Percentiles rank a stretch among this genome's conserved stretches.
Conservation (phyloP, 2,797 vertebrate genomes). For the Ptychadena robeensis region DNA sequence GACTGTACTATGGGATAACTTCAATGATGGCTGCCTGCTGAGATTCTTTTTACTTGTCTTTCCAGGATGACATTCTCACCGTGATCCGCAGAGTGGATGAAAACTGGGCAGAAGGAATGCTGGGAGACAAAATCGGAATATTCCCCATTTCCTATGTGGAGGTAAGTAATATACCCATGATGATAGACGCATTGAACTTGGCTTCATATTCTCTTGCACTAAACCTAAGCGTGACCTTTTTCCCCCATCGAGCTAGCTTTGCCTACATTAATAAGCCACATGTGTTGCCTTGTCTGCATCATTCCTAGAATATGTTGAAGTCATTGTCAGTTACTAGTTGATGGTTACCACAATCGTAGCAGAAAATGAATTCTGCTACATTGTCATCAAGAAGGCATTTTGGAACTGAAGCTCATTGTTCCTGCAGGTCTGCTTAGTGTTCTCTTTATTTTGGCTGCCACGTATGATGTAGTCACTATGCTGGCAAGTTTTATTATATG, state of each 20-base stretch:
- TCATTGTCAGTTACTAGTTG: constrained; percentile 22
- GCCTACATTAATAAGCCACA: constrained; percentile 35
- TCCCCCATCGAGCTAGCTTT: not conserved
- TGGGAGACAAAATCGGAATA: constrained; percentile 99
- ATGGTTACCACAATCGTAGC: constrained; percentile 26
- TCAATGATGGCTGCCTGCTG: constrained; percentile 29
- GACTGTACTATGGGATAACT: not conserved
- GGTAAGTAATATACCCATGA: constrained; percentile 77
- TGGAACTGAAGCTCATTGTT: constrained; percentile 25
- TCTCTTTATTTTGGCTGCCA: constrained; percentile 23
- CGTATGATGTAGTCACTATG: constrained; percentile 25
- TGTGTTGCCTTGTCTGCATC: constrained; percentile 33
- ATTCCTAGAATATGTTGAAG: constrained; percentile 24
- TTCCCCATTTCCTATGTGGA: constrained; percentile 98
- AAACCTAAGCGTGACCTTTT: constrained; percentile 16
- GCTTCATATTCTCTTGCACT: constrained; percentile 19
- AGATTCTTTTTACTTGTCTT: constrained; percentile 66
- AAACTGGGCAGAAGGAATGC: constrained; percentile 99
- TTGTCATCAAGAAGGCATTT: constrained; percentile 41
- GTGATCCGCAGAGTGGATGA: constrained; percentile 98
- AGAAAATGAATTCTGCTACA: constrained; percentile 17
- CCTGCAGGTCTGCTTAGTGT: constrained; percentile 27
- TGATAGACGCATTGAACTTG: not conserved
- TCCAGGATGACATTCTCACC: constrained; percentile 94
- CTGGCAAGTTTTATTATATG: constrained; percentile 18